Percentiles rank a stretch among this genome's conserved stretches.
phyloP scores from a whole-genome alignment of 2,113 vertebrate genomes.

The Plectropomus leopardus region DNA sequence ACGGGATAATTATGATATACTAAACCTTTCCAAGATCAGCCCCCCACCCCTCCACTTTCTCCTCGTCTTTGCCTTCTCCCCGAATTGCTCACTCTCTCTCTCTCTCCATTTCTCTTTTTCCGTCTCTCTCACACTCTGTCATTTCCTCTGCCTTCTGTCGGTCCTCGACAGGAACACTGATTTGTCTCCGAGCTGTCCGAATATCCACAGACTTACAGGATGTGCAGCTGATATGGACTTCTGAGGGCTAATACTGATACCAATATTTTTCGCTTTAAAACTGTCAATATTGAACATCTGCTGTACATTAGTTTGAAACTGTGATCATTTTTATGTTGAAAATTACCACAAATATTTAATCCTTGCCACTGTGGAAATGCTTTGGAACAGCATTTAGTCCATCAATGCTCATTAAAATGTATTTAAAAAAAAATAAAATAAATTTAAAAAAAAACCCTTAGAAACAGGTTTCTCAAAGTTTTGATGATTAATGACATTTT shows the following conservation, averaged over 20 bases:
- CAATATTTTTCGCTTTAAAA: not conserved
- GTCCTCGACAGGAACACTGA: constrained; percentile 25
- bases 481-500: too few relatives aligned
- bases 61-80: constrained; percentile 51
- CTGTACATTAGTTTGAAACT: not conserved
- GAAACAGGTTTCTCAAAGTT: too few relatives aligned
- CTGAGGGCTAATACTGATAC: not conserved
- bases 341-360: not conserved
- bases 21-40: constrained; percentile 83
- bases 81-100: constrained; percentile 35
- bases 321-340: not conserved
- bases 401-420: not conserved
- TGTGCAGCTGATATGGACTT: not conserved
- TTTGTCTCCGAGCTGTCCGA: not conserved
- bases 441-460: too few relatives aligned
- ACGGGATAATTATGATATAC: constrained; percentile 87
- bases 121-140: constrained; percentile 32
- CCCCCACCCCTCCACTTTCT: constrained; percentile 56
- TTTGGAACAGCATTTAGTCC: not conserved
- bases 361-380: not conserved
- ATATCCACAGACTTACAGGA: not conserved
- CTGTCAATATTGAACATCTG: not conserved
- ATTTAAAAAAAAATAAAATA: not conserved
- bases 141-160: constrained; percentile 38
- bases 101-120: constrained; percentile 28